Percentiles rank a stretch among this genome's conserved stretches.
Evolutionary conservation across 2,888 invertebrate genomes (phyloP).

Genomic region (Venusia cambrica): DNA sequence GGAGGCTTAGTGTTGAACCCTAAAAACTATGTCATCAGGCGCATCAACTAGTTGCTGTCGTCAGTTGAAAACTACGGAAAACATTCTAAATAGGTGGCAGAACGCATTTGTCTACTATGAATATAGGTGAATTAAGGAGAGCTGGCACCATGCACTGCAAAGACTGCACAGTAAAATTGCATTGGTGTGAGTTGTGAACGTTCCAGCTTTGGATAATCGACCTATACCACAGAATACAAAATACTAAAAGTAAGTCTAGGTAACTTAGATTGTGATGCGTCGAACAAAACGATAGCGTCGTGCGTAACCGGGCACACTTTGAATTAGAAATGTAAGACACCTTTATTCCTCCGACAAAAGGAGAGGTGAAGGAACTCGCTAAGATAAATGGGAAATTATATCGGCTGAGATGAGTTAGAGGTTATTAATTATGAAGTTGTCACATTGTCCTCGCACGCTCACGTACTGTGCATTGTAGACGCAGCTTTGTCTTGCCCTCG

Average conservation of each 20-base stretch:
- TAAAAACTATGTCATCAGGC: too few species aligned
- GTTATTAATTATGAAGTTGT: constrained; percentile 80
- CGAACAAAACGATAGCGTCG: constrained; percentile 60
- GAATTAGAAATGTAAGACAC: constrained; percentile 71
- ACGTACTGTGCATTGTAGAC: constrained; percentile 64
- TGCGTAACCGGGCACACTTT: constrained; percentile 74
- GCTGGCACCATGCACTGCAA: too few species aligned
- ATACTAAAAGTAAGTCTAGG: constrained; percentile 22
- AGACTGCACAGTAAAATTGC: too few species aligned
- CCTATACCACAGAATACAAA: too few species aligned
- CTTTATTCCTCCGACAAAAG: constrained; percentile 72
- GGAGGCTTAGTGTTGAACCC: too few species aligned
- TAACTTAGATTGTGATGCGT: constrained; percentile 28
- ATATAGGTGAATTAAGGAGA: too few species aligned
- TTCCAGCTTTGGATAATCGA: too few species aligned
- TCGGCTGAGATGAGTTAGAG: constrained; percentile 73
- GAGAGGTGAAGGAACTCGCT: constrained; percentile 69
- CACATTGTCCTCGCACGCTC: constrained; percentile 70
- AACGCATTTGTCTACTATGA: too few species aligned
- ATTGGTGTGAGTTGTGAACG: too few species aligned
- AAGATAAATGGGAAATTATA: constrained; percentile 79
- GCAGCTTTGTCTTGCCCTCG: constrained; percentile 66
- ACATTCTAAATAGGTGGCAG: too few species aligned
- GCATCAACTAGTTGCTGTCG: too few species aligned
- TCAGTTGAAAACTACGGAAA: too few species aligned